Evolutionary conservation across 2,797 vertebrate species (phyloP), one percentile per base, ranked within the genome.

Genomic region (Karalla daura): DNA sequence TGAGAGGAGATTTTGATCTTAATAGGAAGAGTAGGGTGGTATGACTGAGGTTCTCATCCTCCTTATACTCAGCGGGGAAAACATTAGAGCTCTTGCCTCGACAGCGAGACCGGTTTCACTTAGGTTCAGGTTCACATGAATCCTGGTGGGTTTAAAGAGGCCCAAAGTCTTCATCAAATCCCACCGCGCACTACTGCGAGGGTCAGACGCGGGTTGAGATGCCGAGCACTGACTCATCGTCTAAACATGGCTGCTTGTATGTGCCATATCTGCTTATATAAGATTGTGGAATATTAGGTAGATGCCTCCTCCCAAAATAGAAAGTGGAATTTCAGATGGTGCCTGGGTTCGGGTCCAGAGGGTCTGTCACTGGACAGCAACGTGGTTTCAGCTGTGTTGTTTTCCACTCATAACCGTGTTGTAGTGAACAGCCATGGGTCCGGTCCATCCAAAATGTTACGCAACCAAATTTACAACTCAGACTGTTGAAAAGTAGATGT

Each of bases 1-100:
- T 85, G 63, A 74, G 88, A 86, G 80, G 81, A 93, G 89, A 93
- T 93, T 92, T 92, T 93, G 90, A 94, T 94, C 91, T 93, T 93
- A 90, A 92, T 89, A 90, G 88, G 90, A 93, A 92, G 90, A 90
- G 91, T 92, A 88, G 90, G 90, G 89, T 90, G 90, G 90, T 91
- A 90, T 85, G 86, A 87, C 86, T 92, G 88, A 82, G 88, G 84
- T 91, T 84, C 83, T 90, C 85, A 86, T 89, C 88, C 85, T 91
- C 80, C 89, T 83, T 85, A 81, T 81, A 69, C 76, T 88, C 89
- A 86, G 87, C 55, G 49, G 89, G 89, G 74, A 86, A 88, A 90
- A 90, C 85, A 90, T 88, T 90, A 87, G 78, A 85, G 70, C 83
- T 80, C 68, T n/a, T 88, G 84, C 77, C 81, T 87, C 28, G 81